These are phyloP conservation scores for Tetragnatha montana DNA, from an alignment of 2,888 invertebrate genomes.

Conservation along the genomic window DNA sequence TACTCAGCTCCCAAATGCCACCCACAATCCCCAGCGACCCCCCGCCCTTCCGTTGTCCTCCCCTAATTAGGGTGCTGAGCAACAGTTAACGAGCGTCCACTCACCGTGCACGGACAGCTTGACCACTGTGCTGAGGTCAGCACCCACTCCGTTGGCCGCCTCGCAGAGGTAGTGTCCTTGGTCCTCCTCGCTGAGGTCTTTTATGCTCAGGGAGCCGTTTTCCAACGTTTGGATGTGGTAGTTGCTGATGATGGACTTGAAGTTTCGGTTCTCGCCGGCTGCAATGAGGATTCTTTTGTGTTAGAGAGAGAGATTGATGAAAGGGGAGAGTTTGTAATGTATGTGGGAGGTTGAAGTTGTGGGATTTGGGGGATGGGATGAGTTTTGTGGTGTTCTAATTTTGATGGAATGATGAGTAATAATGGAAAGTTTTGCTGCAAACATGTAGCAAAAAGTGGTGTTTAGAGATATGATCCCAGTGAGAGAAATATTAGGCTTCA, in stretches of 20 bases:
- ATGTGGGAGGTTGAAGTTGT: neutral
- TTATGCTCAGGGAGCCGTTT: constrained; percentile 71
- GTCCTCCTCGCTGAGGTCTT: constrained; percentile 67
- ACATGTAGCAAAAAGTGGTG: neutral
- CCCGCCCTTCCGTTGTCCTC: neutral
- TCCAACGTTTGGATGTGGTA: constrained; percentile 71
- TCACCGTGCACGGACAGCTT: constrained; percentile 71
- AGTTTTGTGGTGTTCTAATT: neutral
- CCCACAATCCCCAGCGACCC: neutral
- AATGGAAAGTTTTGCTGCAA: neutral
- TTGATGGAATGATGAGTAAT: neutral
- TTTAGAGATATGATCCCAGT: too few species aligned
- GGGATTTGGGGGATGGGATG: neutral
- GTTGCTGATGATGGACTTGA: constrained; percentile 71
- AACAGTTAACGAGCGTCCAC: constrained; percentile 59
- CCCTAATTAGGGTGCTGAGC: constrained; percentile 19
- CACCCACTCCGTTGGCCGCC: constrained; percentile 70
- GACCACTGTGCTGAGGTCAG: constrained; percentile 70
- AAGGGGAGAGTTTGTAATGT: neutral
- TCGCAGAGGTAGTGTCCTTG: constrained; percentile 71
- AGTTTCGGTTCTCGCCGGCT: constrained; percentile 60
- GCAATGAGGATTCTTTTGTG: neutral
- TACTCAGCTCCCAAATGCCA: neutral
- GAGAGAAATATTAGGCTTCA: too few species aligned
- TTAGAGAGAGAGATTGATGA: neutral